Evolutionary conservation across 2,888 invertebrate genomes (phyloP), one percentile per base, ranked within the genome.

Genomic region (Germaria angustata): DNA sequence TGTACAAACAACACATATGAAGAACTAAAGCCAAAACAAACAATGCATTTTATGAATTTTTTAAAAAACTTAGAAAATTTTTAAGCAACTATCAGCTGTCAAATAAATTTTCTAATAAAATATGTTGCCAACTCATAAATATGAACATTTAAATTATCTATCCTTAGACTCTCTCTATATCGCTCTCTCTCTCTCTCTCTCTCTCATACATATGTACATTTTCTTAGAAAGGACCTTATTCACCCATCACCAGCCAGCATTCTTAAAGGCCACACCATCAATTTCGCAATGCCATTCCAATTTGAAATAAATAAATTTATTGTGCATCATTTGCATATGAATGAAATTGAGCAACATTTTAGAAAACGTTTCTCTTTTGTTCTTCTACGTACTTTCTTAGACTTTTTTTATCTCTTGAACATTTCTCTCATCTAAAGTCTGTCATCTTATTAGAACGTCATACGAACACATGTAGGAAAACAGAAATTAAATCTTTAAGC

Each of bases 281-380:
- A 15, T n/a, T 15, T 15, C 6, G 7, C 4, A 15, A 41, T 9
- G 20, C 20, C 3, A 46, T 9, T 20, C 11, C 1, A 24, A 49
- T 22, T 49, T 22, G 46, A 4, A 39, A 39, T 2, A 24, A 69
- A 49, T 39, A 65, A 65, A 69, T 36, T 78, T 73, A 73, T 81
- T 69, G 77, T 69, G 55, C 63, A 63, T 73, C 61, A 78, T 78
- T 81, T 81, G 68, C 81, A 75, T 82, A 28, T 75, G 65, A 49
- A 61, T 78, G 73, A 78, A 81, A 78, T 81, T 57, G 17, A 73
- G 57, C 69, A 73, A 51, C 68, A 80, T 76, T 49, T 76, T 59
- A 59, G 34, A 17, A n/a, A 32, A 65, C 22, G 39, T 39, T 28
- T 36, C 34, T 36, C 13, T 36, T 66, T 24, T 39, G 5, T 22